These are phyloP conservation scores for Saimiri boliviensis DNA, from an alignment of 2,113 vertebrate genomes.

Conservation along the genomic window DNA sequence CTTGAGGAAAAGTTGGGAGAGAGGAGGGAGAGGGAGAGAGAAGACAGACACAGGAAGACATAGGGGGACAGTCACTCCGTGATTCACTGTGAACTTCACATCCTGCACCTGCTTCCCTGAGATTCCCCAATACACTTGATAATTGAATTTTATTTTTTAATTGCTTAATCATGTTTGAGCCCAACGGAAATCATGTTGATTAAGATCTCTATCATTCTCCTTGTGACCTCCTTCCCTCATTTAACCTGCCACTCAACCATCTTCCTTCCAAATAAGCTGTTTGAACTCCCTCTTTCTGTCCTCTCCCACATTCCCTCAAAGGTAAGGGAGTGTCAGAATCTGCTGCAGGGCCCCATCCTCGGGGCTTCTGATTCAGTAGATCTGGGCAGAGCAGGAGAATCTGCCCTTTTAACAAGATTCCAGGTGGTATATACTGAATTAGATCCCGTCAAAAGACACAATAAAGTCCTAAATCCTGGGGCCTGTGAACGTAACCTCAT, in stretches of 20 bases:
- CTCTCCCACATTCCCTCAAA: background rate
- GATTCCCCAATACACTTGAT: background rate
- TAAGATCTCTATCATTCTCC: accelerated
- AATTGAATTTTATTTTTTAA: background rate
- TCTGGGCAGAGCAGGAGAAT: background rate
- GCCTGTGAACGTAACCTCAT: no score
- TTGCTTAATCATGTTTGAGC: background rate
- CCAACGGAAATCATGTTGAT: background rate
- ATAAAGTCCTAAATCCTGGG: background rate
- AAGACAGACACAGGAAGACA: no score
- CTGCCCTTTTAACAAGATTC: accelerated
- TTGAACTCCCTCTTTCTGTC: accelerated
- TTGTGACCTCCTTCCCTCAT: background rate
- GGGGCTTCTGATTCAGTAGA: background rate
- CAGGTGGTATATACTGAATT: no score
- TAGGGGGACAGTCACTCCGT: accelerated
- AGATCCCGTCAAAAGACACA: accelerated
- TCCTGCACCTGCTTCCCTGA: background rate
- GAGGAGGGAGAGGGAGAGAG: no score
- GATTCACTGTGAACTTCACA: background rate
- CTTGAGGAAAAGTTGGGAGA: background rate
- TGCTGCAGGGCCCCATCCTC: accelerated
- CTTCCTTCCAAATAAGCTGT: accelerated
- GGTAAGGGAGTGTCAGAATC: no score
- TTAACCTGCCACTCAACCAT: accelerated